Percentiles rank a stretch among this genome's conserved stretches.
These are phyloP conservation scores for Pseudochaenichthys georgianus DNA, from an alignment of 2,797 vertebrate species.

Conservation along the genomic window DNA sequence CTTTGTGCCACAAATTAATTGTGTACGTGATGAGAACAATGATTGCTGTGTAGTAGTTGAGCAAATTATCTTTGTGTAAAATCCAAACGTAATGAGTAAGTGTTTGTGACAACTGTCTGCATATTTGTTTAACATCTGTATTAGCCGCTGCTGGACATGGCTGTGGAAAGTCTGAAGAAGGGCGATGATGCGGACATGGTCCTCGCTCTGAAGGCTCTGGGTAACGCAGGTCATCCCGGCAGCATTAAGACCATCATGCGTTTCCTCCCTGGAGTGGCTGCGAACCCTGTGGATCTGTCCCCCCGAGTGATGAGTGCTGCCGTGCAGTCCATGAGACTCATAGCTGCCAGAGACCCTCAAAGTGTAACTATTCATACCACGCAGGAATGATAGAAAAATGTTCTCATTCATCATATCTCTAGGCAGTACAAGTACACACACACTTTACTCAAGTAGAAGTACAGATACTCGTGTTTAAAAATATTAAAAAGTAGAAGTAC, in stretches of 20 bases:
- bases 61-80: neutral
- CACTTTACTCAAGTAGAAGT: too few relatives aligned
- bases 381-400: neutral
- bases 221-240: constrained; percentile 88
- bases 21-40: neutral
- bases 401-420: neutral
- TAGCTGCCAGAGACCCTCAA: constrained; percentile 84
- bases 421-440: too few relatives aligned
- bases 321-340: constrained; percentile 88
- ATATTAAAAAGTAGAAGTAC: too few relatives aligned
- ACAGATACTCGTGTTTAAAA: too few relatives aligned
- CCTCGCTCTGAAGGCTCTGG: constrained; percentile 88
- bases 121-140: constrained; percentile 11
- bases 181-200: constrained; percentile 83
- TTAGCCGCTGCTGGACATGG: constrained; percentile 88
- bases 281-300: constrained; percentile 77
- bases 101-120: neutral
- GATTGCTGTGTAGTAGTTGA: neutral
- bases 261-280: constrained; percentile 84
- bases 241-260: constrained; percentile 89
- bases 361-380: constrained; percentile 76
- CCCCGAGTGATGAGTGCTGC: constrained; percentile 82
- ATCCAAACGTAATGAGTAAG: neutral
- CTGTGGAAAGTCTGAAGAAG: constrained; percentile 77
- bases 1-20: neutral